phyloP scores from a whole-genome alignment of 2,113 vertebrate genomes.

The Laticauda colubrina region DNA sequence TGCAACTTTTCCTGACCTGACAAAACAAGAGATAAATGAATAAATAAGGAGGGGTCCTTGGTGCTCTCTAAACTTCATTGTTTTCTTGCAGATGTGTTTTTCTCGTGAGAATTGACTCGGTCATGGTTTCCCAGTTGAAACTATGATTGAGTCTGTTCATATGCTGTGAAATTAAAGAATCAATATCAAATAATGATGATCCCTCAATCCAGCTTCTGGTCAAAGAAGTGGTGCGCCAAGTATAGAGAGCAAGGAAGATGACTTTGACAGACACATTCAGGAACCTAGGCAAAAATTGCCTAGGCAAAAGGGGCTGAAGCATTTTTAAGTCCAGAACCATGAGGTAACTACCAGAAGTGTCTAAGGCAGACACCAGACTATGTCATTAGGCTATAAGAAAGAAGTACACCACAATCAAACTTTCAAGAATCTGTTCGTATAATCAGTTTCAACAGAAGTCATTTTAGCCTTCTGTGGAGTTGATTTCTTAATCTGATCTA shows the following conservation, averaged over 20 bases:
- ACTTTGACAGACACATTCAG: not conserved
- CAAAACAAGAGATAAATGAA: not conserved
- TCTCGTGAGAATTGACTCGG: not conserved
- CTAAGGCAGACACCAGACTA: not conserved
- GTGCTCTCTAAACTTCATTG: not conserved
- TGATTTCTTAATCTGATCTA: not conserved
- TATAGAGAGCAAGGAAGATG: not conserved
- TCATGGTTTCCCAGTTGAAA: not conserved
- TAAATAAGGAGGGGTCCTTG: not conserved
- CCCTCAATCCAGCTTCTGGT: not conserved
- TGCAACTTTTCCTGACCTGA: not conserved
- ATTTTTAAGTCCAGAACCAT: not conserved
- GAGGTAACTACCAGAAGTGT: not conserved
- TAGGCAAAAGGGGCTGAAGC: not conserved
- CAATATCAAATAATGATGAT: not conserved
- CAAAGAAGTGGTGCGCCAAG: not conserved
- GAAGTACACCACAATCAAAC: not conserved
- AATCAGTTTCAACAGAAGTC: not conserved
- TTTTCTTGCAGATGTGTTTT: not conserved
- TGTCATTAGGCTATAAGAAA: not conserved
- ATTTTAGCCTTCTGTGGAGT: not conserved
- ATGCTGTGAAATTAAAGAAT: not conserved
- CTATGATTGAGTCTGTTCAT: not conserved
- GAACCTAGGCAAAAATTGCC: not conserved
- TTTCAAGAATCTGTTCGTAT: not conserved